phyloP scores from a whole-genome alignment of 2,797 vertebrate species.

The Phaenicophaeus curvirostris region DNA sequence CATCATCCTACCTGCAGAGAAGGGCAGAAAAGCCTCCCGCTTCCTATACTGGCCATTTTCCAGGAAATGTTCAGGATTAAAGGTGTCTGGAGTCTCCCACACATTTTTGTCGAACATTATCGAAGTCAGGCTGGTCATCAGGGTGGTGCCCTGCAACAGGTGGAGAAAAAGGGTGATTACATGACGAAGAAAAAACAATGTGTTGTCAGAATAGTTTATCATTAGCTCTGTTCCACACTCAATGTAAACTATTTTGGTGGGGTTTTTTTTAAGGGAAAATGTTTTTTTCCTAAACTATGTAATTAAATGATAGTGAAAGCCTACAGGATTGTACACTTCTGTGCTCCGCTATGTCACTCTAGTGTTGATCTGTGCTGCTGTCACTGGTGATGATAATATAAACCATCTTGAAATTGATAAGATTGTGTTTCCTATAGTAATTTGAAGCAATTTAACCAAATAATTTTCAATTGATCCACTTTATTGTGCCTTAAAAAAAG shows the following conservation, averaged over 20 bases:
- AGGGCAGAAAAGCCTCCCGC: conserved; percentile 87
- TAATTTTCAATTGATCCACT: not conserved
- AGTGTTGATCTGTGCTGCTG: not conserved
- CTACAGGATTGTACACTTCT: conserved; percentile 7
- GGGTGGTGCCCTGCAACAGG: conserved; percentile 79
- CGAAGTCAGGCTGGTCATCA: conserved; percentile 86
- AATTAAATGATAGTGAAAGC: not conserved
- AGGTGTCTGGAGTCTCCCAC: conserved; percentile 86
- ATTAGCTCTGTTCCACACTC: not conserved
- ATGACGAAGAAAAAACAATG: fast-evolving
- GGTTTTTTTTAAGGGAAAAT: not conserved
- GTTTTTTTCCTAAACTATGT: not conserved
- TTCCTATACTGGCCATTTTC: conserved; percentile 85
- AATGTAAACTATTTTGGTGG: not conserved
- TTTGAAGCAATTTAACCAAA: not conserved
- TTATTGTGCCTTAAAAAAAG: not conserved
- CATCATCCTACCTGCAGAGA: conserved; percentile 84
- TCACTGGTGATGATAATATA: not conserved
- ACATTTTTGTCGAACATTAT: conserved; percentile 86
- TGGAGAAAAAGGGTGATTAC: not conserved
- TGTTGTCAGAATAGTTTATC: conserved; percentile 12
- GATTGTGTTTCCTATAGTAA: not conserved
- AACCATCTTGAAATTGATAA: not conserved
- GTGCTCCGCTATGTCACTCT: not conserved
- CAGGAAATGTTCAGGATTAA: conserved; percentile 89